Conservation (phyloP, 2,113 vertebrate species). For the Naja naja region DNA sequence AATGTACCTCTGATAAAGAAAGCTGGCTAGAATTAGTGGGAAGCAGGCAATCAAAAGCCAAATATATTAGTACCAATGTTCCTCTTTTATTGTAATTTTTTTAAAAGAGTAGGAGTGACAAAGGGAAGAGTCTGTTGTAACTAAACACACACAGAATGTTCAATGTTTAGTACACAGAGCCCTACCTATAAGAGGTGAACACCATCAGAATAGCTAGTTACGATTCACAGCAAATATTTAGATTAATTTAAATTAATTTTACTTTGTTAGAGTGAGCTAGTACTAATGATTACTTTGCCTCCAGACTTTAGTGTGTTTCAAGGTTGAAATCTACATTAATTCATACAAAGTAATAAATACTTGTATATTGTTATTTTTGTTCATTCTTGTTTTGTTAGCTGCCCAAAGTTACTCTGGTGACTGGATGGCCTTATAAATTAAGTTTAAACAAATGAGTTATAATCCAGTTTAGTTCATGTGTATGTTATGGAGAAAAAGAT, state of each 20-base stretch:
- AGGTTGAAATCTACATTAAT: constrained; percentile 35
- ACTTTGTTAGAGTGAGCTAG: constrained; percentile 38
- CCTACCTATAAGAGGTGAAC: constrained; percentile 5
- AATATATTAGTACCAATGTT: background rate
- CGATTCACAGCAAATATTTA: constrained; percentile 46
- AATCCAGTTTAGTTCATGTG: constrained; percentile 33
- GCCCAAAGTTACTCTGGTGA: background rate
- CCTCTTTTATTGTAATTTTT: background rate
- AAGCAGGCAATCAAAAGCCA: background rate
- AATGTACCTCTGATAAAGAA: background rate
- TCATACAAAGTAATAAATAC: constrained; percentile 28
- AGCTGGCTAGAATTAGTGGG: background rate
- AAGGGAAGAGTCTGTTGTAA: background rate
- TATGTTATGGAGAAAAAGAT: constrained; percentile 53
- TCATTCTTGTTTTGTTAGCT: background rate
- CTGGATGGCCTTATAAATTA: background rate
- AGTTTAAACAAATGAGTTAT: constrained; percentile 18
- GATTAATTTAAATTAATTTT: constrained; percentile 55
- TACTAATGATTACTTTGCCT: constrained; percentile 49
- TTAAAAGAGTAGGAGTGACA: background rate
- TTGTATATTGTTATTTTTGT: background rate
- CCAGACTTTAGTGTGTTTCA: constrained; percentile 25
- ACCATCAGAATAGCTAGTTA: constrained; percentile 13
- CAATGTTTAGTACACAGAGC: background rate
- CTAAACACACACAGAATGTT: background rate